Conservation (phyloP, 92 coral and sea anemone species). For the Epizoanthus illoricatus region DNA sequence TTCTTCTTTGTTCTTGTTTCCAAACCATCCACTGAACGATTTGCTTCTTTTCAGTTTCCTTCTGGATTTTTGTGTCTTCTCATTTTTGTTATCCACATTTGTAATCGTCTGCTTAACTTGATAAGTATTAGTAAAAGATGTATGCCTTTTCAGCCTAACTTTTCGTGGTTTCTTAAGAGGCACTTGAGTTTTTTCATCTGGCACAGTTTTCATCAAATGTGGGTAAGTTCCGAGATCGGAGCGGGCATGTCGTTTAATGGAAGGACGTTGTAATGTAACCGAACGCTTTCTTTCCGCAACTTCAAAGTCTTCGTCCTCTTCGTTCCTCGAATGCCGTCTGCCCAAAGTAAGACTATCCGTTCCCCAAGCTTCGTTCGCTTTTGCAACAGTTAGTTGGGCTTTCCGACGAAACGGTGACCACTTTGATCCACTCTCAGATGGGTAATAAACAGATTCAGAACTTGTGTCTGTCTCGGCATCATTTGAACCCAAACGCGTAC, state of each 20-base stretch:
- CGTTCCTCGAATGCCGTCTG: slow-evolving; percentile 30
- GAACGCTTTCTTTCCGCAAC: slow-evolving; percentile 20
- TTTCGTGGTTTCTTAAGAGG: slow-evolving; percentile 25
- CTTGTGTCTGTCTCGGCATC: slow-evolving; percentile 28
- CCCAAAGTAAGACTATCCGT: neutral
- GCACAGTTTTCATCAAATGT: neutral
- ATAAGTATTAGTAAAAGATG: slow-evolving; percentile 11
- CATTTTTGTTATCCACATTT: neutral
- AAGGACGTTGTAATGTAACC: slow-evolving; percentile 14
- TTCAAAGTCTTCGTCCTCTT: slow-evolving; percentile 30
- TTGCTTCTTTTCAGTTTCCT: slow-evolving; percentile 27
- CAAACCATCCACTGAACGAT: slow-evolving; percentile 33
- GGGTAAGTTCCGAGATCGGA: slow-evolving; percentile 43
- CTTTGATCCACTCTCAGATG: slow-evolving; percentile 21
- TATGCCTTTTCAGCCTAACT: slow-evolving; percentile 24
- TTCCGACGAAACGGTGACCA: slow-evolving; percentile 38
- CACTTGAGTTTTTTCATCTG: neutral
- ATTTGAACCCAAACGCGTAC: slow-evolving; percentile 20
- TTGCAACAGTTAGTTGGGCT: slow-evolving; percentile 13
- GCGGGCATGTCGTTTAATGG: slow-evolving; percentile 21
- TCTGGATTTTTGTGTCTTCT: neutral
- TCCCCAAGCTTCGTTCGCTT: slow-evolving; percentile 16
- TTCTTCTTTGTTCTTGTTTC: slow-evolving; percentile 28
- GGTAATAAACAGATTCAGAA: slow-evolving; percentile 13
- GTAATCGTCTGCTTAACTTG: neutral